Conservation (phyloP, 2,888 invertebrate genomes). For the Drosophila infuscata region DNA sequence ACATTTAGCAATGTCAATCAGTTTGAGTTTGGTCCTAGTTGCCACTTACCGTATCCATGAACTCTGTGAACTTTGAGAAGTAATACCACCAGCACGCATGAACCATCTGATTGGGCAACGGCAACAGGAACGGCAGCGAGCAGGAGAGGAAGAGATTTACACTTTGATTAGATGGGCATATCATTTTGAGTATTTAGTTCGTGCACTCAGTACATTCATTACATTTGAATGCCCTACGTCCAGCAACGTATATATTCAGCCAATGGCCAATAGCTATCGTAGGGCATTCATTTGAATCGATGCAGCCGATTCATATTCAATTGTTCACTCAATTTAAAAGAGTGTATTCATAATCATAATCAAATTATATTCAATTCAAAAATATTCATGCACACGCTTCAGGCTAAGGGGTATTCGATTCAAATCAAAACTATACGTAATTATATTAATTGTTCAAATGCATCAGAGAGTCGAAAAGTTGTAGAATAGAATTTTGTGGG, state of each 20-base stretch:
- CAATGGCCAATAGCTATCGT: not conserved
- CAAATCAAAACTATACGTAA: constrained; percentile 34
- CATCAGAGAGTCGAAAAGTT: constrained; percentile 30
- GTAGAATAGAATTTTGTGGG: constrained; percentile 15
- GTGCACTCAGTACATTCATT: constrained; percentile 24
- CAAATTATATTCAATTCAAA: constrained; percentile 43
- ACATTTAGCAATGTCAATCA: not conserved
- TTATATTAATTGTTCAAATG: constrained; percentile 57
- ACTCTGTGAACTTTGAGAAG: constrained; percentile 98
- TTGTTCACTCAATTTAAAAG: constrained; percentile 20
- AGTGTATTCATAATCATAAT: constrained; percentile 43
- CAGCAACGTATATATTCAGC: not conserved
- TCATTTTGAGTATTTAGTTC: constrained; percentile 3
- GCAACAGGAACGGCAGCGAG: not conserved
- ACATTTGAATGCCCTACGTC: constrained; percentile 36
- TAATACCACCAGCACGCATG: constrained; percentile 98
- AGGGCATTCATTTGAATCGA: constrained; percentile 34
- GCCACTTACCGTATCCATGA: constrained; percentile 95
- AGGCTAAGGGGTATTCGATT: constrained; percentile 18
- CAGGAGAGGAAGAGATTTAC: constrained; percentile 13
- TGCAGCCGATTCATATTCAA: constrained; percentile 22
- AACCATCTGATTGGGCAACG: constrained; percentile 90
- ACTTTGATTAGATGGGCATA: constrained; percentile 27
- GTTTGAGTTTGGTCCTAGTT: too few species aligned
- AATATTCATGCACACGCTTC: constrained; percentile 59